Evolutionary conservation across 2,797 vertebrate species (phyloP).

Genomic region (Oryzias dopingdopingensis): DNA sequence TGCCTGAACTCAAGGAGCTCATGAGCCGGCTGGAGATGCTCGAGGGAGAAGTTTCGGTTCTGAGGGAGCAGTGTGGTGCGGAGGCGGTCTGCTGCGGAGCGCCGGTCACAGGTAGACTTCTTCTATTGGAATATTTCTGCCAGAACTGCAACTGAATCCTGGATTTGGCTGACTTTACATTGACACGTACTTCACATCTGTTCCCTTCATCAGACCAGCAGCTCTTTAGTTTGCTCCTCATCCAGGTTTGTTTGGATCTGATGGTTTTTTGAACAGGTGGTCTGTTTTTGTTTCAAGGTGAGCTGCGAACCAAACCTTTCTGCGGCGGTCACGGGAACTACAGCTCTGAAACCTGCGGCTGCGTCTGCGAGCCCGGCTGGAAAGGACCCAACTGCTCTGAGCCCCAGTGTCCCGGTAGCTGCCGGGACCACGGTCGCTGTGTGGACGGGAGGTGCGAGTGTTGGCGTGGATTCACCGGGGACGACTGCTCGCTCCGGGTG

Average conservation of each 20-base stretch:
- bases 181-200: conserved; percentile 36
- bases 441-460: conserved; percentile 85
- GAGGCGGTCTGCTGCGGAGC: conserved; percentile 79
- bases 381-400: conserved; percentile 84
- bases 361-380: conserved; percentile 84
- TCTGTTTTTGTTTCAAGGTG: conserved; percentile 68
- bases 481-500: conserved; percentile 76
- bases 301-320: conserved; percentile 82
- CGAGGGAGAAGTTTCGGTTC: conserved; percentile 86
- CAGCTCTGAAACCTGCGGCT: conserved; percentile 81
- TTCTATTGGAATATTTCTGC: not conserved
- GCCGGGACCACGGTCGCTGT: conserved; percentile 85
- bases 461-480: conserved; percentile 83
- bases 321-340: conserved; percentile 90
- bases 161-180: not conserved
- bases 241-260: conserved; percentile 10
- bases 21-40: conserved; percentile 89
- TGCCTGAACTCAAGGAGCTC: conserved; percentile 86
- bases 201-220: conserved; percentile 30
- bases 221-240: conserved; percentile 18
- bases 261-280: no score
- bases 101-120: conserved; percentile 72
- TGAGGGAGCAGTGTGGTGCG: conserved; percentile 83
- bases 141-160: conserved; percentile 10
- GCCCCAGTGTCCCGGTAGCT: conserved; percentile 80